A percentile compares a stretch with the other conserved stretches of the same genome.
phyloP scores from a whole-genome alignment of 2,113 vertebrate genomes.

The Saimiri boliviensis region DNA sequence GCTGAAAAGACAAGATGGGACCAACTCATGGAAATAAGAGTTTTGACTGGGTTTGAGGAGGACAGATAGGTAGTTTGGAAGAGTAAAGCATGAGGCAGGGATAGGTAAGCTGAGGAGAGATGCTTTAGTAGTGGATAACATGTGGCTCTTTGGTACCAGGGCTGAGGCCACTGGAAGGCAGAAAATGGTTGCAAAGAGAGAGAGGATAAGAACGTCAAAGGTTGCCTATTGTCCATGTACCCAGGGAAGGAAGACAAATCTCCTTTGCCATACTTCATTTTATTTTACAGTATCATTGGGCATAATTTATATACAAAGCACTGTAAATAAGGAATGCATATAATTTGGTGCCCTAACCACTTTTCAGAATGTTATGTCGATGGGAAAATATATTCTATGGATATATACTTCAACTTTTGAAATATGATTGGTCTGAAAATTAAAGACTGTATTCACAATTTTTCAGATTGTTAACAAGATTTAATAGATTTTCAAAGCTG shows the following conservation, averaged over 20 bases:
- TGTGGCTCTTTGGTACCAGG: not conserved
- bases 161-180: not conserved
- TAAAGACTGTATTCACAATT: constrained; percentile 6
- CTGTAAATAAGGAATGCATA: not conserved
- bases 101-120: not conserved
- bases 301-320: not conserved
- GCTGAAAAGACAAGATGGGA: not conserved
- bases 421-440: constrained; percentile 22
- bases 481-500: constrained; percentile 6
- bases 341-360: not conserved
- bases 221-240: not conserved
- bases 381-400: not conserved
- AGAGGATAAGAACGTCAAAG: not conserved
- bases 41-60: not conserved
- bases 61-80: not conserved
- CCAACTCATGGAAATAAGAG: not conserved
- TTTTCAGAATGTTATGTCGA: constrained; percentile 10
- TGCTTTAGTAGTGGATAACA: not conserved
- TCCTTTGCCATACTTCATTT: not conserved
- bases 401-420: constrained; percentile 18
- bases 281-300: not conserved
- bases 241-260: not conserved
- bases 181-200: not conserved
- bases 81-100: not conserved
- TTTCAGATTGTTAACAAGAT: constrained; percentile 3